A percentile compares a stretch with the other conserved stretches of the same genome.
These are phyloP conservation scores for Acrocephalus scirpaceus DNA, from an alignment of 2,797 vertebrate genomes.

Conservation along the genomic window DNA sequence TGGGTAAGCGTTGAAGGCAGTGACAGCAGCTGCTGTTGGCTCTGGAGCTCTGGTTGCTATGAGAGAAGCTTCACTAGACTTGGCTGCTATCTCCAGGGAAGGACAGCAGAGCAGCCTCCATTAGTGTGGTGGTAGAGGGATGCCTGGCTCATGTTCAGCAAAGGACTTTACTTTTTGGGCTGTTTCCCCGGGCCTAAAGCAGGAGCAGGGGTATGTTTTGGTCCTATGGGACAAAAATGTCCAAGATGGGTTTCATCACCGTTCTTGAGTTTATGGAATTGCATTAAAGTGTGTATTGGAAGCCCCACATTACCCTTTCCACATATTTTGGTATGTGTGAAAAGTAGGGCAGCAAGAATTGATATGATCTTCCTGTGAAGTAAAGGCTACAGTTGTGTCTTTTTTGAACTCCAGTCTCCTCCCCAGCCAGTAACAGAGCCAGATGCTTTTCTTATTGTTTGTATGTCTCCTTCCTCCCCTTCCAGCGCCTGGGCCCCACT, in stretches of 20 bases:
- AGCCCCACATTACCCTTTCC: slow-evolving; percentile 29
- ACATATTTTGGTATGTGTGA: slow-evolving; percentile 17
- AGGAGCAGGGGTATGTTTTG: neutral
- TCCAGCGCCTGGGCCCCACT: slow-evolving; percentile 66
- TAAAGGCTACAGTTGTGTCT: slow-evolving; percentile 9
- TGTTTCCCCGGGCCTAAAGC: slow-evolving; percentile 22
- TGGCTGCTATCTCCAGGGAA: slow-evolving; percentile 84
- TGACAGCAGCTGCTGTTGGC: slow-evolving; percentile 79
- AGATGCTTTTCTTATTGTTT: slow-evolving; percentile 75
- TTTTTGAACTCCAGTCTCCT: slow-evolving; percentile 63
- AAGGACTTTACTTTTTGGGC: slow-evolving; percentile 36
- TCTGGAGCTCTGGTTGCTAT: slow-evolving; percentile 83
- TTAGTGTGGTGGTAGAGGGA: slow-evolving; percentile 77
- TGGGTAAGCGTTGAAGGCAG: slow-evolving; percentile 76
- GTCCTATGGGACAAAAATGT: neutral
- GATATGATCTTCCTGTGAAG: slow-evolving; percentile 53
- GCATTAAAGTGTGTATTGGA: neutral
- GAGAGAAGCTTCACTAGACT: slow-evolving; percentile 84
- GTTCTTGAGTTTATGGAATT: slow-evolving; percentile 12
- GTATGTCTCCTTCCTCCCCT: slow-evolving; percentile 71
- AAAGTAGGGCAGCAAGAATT: slow-evolving; percentile 56
- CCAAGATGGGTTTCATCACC: neutral
- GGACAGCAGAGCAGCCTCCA: slow-evolving; percentile 82
- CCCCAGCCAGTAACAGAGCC: slow-evolving; percentile 67
- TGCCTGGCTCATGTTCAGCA: slow-evolving; percentile 62